Base-by-base conservation (phyloP, 2,113 vertebrate species). In the Psophia crepitans region DNA sequence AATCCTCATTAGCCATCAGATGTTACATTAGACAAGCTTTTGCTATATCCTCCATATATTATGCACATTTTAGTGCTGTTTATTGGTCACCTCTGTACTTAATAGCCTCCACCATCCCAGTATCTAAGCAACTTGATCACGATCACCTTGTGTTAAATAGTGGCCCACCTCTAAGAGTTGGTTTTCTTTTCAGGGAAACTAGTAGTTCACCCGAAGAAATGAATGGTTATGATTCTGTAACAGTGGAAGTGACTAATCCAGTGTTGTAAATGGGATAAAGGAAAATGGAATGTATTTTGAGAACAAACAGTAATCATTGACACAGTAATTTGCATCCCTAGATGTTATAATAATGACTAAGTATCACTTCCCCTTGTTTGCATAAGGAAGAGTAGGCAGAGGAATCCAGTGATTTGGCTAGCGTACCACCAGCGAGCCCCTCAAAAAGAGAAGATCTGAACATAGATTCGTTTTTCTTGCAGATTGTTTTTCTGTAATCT, bases 271-370 rank as follows among this genome's bases (percentile, higher is more conserved):
- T 78, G 88, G 69, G 91, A 95, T 96, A 96, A 96, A 97, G 91
- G 94, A 77, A 97, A 97, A 95, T 22, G 69, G 92, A 82, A 80
- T 95, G 70, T 97, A 95, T 97, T 97, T 96, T 95, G 94, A 97
- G 92, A 97, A 97, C 94, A 95, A 97, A 96, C 70, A 95, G 96
- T 97, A 97, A 96, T 97, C 96, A 97, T 95, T 97, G 92, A 92
- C 92, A 97, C 57, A 95, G 96, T 92, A 91, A 97, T 96, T 97
- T 95, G 77, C 96, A 97, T 95, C 95, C 96, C 92, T 96, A 89
- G 95, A 97, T 96, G 87, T 95, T 97, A 93, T 94, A 96, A 97
- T 97, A 97, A 93, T 95, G 96, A 96, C 92, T 97, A 94, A 97
- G 65, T 94, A 96, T 93, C 95, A 96, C 86, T 97, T 97, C 95